A percentile compares a stretch with the other conserved stretches of the same genome.
phyloP scores from a whole-genome alignment of 2,797 vertebrate genomes.

The Lindbergichthys nudifrons region DNA sequence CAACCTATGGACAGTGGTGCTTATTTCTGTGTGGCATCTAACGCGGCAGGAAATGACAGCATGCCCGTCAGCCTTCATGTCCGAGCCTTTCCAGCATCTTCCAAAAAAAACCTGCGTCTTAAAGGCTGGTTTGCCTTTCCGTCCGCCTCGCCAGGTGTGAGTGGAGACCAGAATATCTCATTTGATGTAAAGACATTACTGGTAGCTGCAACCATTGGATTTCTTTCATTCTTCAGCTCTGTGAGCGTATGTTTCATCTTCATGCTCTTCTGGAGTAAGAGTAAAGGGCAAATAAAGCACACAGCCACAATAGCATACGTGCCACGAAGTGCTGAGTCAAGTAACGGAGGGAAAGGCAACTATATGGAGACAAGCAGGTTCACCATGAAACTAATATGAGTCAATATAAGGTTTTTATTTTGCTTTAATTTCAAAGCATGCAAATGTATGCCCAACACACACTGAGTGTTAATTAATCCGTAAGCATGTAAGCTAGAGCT shows the following conservation, averaged over 20 bases:
- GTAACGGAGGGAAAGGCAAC: constrained; percentile 45
- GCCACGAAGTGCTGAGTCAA: constrained; percentile 70
- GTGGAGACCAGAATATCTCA: constrained; percentile 63
- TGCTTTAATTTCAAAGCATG: background rate
- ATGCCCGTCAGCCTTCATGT: constrained; percentile 83
- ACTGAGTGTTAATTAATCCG: background rate
- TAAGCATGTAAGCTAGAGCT: background rate
- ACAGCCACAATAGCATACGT: constrained; percentile 88
- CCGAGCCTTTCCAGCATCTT: constrained; percentile 62
- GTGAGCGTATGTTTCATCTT: constrained; percentile 90
- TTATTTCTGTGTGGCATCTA: constrained; percentile 89
- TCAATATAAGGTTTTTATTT: background rate
- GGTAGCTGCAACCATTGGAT: constrained; percentile 88
- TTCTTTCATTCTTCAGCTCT: constrained; percentile 90
- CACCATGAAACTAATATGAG: constrained; percentile 87
- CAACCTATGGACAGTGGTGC: constrained; percentile 86
- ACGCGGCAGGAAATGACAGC: constrained; percentile 88
- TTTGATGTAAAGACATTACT: constrained; percentile 86
- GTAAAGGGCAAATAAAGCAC: constrained; percentile 89
- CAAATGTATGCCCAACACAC: background rate
- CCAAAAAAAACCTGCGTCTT: constrained; percentile 66
- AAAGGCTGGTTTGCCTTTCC: constrained; percentile 76
- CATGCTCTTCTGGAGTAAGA: constrained; percentile 91
- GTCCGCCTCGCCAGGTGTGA: constrained; percentile 61
- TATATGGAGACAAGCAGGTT: constrained; percentile 77